Percentiles rank a stretch among this genome's conserved stretches.
phyloP scores from a whole-genome alignment of 2,113 vertebrate species.

The Chroicocephalus ridibundus region DNA sequence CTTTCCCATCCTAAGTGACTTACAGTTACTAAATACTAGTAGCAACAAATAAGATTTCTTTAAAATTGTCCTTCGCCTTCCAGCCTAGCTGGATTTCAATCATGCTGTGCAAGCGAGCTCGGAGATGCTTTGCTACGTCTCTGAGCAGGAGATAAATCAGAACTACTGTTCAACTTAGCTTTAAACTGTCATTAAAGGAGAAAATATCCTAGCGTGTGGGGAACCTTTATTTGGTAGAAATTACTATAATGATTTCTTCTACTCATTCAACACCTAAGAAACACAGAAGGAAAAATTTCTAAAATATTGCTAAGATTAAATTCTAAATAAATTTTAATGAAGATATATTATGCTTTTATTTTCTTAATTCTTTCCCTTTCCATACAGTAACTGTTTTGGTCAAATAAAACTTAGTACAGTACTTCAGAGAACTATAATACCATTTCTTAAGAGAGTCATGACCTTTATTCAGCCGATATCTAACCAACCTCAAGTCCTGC shows the following conservation, averaged over 20 bases:
- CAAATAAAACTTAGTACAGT: background rate
- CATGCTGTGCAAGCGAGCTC: background rate
- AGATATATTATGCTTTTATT: background rate
- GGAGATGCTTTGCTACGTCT: background rate
- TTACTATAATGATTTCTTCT: background rate
- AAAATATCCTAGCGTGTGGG: background rate
- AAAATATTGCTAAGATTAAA: background rate
- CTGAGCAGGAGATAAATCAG: background rate
- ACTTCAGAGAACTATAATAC: background rate
- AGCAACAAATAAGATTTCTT: background rate
- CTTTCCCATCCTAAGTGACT: background rate
- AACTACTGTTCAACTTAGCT: background rate
- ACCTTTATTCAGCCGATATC: slow-evolving; percentile 31
- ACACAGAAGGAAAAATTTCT: background rate
- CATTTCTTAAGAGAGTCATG: slow-evolving; percentile 16
- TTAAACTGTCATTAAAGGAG: background rate
- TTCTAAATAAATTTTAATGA: background rate
- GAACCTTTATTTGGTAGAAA: background rate
- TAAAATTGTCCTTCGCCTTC: background rate
- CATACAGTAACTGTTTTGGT: background rate
- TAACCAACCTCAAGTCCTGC: slow-evolving; percentile 23
- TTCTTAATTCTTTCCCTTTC: background rate
- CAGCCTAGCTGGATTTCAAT: background rate
- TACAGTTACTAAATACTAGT: background rate
- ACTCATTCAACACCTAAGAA: background rate